These are phyloP conservation scores for Leptocoma aspasia DNA, from an alignment of 2,113 vertebrate genomes.

Conservation along the genomic window DNA sequence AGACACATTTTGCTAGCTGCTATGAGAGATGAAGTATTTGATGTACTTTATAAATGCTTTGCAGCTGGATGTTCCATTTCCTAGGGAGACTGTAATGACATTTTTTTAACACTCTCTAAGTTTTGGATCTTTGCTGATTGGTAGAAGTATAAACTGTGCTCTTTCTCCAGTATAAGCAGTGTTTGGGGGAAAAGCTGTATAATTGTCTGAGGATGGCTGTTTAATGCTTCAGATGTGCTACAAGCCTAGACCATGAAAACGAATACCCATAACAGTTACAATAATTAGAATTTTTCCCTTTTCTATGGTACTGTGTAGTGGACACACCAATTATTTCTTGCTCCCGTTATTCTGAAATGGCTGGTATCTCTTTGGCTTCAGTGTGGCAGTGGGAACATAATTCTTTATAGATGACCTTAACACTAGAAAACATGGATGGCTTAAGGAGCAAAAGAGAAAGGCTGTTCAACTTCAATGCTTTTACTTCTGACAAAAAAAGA, in stretches of 20 bases:
- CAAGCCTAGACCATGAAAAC: background rate
- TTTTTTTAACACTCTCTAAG: background rate
- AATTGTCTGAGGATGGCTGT: background rate
- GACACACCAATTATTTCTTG: background rate
- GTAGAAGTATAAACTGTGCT: background rate
- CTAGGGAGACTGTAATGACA: background rate
- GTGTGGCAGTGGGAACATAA: background rate
- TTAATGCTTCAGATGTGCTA: background rate
- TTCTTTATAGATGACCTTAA: background rate
- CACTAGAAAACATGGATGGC: background rate
- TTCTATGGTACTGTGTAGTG: background rate
- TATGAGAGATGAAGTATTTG: slow-evolving; percentile 3
- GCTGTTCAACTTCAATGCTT: background rate
- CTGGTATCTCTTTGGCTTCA: background rate
- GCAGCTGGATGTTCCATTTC: slow-evolving; percentile 27
- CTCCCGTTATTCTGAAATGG: background rate
- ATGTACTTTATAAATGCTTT: slow-evolving; percentile 6
- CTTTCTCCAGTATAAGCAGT: background rate
- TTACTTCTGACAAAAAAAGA: background rate
- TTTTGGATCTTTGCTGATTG: slow-evolving; percentile 21
- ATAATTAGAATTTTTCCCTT: background rate
- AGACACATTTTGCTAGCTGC: background rate
- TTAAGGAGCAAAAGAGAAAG: background rate
- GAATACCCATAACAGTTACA: background rate
- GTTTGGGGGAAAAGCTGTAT: background rate